Percentiles rank a stretch among this genome's conserved stretches.
Conservation (phyloP, 2,113 vertebrate species). For the Nothocercus nigrocapillus region DNA sequence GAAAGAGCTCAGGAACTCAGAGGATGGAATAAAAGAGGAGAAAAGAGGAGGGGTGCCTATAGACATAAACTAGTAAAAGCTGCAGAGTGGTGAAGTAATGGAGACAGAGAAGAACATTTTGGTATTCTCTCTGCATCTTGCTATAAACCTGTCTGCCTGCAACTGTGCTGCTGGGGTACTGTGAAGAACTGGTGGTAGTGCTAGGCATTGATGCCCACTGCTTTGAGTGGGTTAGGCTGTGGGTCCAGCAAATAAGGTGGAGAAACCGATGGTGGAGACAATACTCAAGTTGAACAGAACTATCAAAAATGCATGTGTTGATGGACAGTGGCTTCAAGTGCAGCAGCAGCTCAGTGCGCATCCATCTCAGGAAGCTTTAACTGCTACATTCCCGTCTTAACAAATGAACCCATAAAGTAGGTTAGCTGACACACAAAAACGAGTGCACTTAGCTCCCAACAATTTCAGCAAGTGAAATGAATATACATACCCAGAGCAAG, state of each 20-base stretch:
- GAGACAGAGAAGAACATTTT: not conserved
- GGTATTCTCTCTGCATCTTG: not conserved
- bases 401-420: not conserved
- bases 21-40: not conserved
- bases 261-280: not conserved
- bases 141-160: accelerated
- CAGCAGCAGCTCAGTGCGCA: accelerated
- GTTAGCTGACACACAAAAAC: not conserved
- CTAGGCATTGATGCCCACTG: not conserved
- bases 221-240: not conserved
- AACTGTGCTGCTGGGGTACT: not conserved
- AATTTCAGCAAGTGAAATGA: conserved; percentile 15
- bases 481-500: conserved; percentile 39
- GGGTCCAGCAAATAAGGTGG: not conserved
- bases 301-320: not conserved
- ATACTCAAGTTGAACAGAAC: not conserved
- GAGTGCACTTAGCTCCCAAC: not conserved
- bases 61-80: not conserved
- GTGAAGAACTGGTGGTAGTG: not conserved
- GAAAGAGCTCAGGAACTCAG: not conserved
- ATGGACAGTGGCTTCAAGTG: not conserved
- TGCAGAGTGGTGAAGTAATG: not conserved
- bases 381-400: not conserved
- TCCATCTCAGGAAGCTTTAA: not conserved
- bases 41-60: not conserved